These are phyloP conservation scores for Mastacembelus armatus DNA, from an alignment of 2,797 vertebrate species.

Conservation along the genomic window DNA sequence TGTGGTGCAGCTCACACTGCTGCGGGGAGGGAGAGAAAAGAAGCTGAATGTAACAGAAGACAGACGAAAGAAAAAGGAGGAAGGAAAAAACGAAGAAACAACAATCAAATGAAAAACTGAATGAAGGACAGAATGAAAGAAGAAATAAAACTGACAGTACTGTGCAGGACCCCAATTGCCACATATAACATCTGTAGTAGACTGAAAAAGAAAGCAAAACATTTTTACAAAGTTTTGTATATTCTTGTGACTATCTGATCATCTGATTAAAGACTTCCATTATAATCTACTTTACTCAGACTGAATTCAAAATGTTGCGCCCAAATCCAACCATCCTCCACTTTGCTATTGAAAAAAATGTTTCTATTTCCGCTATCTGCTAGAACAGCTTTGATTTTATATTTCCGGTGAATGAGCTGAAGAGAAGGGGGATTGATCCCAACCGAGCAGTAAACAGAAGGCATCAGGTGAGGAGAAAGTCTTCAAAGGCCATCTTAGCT, in stretches of 20 bases:
- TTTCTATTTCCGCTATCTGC: neutral
- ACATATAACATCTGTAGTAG: neutral
- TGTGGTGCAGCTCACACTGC: constrained; percentile 11
- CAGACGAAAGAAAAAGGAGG: neutral
- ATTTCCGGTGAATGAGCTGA: constrained; percentile 1
- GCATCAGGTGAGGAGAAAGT: constrained; percentile 59
- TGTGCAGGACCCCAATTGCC: neutral
- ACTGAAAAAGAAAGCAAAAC: neutral
- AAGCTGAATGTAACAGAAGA: neutral
- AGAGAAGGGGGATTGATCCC: constrained; percentile 6
- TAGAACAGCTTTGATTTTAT: constrained; percentile 1
- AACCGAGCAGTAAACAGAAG: constrained; percentile 34
- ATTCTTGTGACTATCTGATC: too few relatives aligned
- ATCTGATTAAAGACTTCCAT: too few relatives aligned
- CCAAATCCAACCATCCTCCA: constrained; percentile 5
- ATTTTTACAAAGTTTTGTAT: neutral
- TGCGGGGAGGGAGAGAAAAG: neutral
- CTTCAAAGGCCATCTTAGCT: constrained; percentile 71
- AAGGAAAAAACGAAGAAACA: neutral
- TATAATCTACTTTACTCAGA: too few relatives aligned
- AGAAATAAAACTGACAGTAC: neutral
- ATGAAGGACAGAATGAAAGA: neutral
- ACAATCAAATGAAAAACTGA: neutral
- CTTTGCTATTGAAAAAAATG: too few relatives aligned
- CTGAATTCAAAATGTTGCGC: neutral